These are phyloP conservation scores for Anthophora plumipes DNA, from an alignment of 2,888 invertebrate genomes.

Conservation along the genomic window DNA sequence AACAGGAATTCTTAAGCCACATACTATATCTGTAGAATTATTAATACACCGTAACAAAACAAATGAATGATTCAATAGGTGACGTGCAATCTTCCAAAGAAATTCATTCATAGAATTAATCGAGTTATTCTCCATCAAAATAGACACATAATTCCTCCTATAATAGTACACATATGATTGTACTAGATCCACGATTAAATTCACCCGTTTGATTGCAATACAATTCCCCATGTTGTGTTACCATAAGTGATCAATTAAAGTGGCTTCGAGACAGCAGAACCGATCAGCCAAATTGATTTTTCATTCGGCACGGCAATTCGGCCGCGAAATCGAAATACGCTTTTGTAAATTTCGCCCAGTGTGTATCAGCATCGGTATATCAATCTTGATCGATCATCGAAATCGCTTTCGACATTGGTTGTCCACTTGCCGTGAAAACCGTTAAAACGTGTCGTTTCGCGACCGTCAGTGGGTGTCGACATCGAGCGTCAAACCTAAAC, in stretches of 20 bases:
- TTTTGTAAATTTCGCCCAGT: slow-evolving; percentile 14
- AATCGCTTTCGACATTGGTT: slow-evolving; percentile 42
- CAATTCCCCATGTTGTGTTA: not conserved
- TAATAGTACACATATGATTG: too few relatives aligned
- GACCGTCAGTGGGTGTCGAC: slow-evolving; percentile 37
- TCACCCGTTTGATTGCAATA: too few relatives aligned
- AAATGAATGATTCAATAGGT: too few relatives aligned
- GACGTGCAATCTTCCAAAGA: too few relatives aligned
- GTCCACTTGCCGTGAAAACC: slow-evolving; percentile 48
- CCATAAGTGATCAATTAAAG: not conserved
- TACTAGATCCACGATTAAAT: too few relatives aligned
- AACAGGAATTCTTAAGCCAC: too few relatives aligned
- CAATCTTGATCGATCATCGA: slow-evolving; percentile 56
- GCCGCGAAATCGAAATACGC: slow-evolving; percentile 26
- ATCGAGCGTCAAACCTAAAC: slow-evolving; percentile 49
- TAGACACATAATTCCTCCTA: too few relatives aligned
- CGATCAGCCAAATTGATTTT: slow-evolving; percentile 8
- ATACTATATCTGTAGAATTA: too few relatives aligned
- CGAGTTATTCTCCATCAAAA: too few relatives aligned
- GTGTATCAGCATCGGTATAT: slow-evolving; percentile 21
- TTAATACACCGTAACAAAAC: too few relatives aligned
- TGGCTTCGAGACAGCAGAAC: not conserved
- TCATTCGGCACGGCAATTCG: slow-evolving; percentile 1
- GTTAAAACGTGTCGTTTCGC: slow-evolving; percentile 40
- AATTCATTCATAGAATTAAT: too few relatives aligned